Conservation (phyloP, 2,888 invertebrate genomes). For the Pyrocoelia pectoralis region DNA sequence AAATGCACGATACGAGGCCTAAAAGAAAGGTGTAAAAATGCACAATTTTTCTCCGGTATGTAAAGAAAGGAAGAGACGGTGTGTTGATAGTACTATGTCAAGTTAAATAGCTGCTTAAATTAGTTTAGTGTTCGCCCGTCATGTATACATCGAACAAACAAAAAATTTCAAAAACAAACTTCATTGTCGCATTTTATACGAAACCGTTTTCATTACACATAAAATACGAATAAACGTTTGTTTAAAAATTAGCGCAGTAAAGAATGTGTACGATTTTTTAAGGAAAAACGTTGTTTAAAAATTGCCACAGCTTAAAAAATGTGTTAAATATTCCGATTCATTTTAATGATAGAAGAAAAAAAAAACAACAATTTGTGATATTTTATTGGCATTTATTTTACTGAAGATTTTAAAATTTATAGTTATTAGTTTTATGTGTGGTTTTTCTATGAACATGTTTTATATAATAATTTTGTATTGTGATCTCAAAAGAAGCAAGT, state of each 20-base stretch:
- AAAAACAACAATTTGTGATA: conserved; percentile 42
- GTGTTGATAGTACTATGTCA: conserved; percentile 35
- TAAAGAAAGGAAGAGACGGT: conserved; percentile 40
- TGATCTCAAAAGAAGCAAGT: conserved; percentile 37
- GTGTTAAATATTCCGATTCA: conserved; percentile 4
- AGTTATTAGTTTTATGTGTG: conserved; percentile 24
- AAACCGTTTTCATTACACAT: conserved; percentile 24
- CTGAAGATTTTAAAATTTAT: conserved; percentile 22
- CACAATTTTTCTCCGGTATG: conserved; percentile 31
- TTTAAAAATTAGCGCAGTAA: conserved; percentile 19
- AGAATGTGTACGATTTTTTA: conserved; percentile 20
- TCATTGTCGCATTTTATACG: conserved; percentile 35
- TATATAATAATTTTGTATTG: conserved; percentile 38
- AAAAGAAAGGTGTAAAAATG: conserved; percentile 20
- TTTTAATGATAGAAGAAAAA: conserved; percentile 22
- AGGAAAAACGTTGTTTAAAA: background rate
- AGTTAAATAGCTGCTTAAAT: conserved; percentile 37
- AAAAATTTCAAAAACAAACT: conserved; percentile 16
- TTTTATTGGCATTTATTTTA: conserved; percentile 42
- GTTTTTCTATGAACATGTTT: conserved; percentile 30
- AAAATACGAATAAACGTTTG: conserved; percentile 7
- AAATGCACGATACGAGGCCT: conserved; percentile 34
- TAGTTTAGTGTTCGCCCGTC: conserved; percentile 55
- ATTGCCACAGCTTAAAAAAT: background rate
- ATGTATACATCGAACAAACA: conserved; percentile 56